A percentile compares a stretch with the other conserved stretches of the same genome.
These are phyloP conservation scores for Epinotia brunnichana DNA, from an alignment of 2,888 invertebrate species.

Conservation along the genomic window DNA sequence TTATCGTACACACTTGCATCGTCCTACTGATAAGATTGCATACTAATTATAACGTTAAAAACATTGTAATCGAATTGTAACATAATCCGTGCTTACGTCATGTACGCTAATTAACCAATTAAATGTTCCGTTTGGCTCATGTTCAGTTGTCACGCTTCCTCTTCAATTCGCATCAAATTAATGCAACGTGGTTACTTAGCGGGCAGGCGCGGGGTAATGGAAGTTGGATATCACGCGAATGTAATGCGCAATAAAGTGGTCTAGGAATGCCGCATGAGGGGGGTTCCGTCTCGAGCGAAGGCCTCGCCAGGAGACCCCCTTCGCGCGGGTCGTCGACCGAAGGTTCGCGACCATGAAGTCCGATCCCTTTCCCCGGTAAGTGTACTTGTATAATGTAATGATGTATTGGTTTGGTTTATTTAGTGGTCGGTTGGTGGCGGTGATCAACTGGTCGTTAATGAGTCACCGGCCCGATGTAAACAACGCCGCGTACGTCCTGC, in stretches of 20 bases:
- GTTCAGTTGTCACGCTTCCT: conserved; percentile 13
- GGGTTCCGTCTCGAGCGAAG: conserved; percentile 46
- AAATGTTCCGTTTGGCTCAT: conserved; percentile 1
- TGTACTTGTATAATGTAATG: conserved; percentile 29
- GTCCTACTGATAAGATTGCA: conserved; percentile 14
- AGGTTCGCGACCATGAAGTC: conserved; percentile 59
- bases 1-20: background rate
- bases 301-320: conserved; percentile 36
- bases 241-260: conserved; percentile 60
- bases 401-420: conserved; percentile 16
- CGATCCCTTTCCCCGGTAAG: conserved; percentile 54
- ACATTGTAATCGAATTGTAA: background rate
- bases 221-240: conserved; percentile 49
- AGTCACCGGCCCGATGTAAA: conserved; percentile 70
- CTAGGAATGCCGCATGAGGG: conserved; percentile 56
- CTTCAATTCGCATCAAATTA: conserved; percentile 14
- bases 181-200: conserved; percentile 19
- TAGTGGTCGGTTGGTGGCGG: conserved; percentile 40
- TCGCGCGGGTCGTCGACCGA: conserved; percentile 65
- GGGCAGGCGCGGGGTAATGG: conserved; percentile 49
- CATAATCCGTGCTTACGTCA: conserved; percentile 8
- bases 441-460: conserved; percentile 67
- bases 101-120: conserved; percentile 18
- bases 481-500: conserved; percentile 66
- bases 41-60: background rate